Conservation (phyloP, 2,797 vertebrate species). For the Peromyscus attwateri region DNA sequence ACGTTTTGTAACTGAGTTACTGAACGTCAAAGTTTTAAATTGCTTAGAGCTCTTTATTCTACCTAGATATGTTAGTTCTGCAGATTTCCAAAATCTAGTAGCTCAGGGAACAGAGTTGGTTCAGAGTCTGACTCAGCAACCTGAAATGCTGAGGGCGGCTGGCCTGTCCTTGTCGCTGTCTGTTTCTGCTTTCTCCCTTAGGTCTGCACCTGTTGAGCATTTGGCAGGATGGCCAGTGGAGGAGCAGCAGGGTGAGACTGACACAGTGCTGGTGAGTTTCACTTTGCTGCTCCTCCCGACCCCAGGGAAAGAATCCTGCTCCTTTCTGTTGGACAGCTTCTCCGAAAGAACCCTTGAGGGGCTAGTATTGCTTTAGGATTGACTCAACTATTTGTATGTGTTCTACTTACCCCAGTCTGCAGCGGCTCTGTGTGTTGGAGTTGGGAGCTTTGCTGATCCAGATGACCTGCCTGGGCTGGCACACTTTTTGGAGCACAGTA, state of each 20-base stretch:
- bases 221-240: conserved; percentile 81
- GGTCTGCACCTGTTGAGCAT: conserved; percentile 77
- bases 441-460: conserved; percentile 98
- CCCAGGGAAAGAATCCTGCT: conserved; percentile 77
- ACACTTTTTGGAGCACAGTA: conserved; percentile 99
- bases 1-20: conserved; percentile 53
- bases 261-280: conserved; percentile 84
- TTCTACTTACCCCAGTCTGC: conserved; percentile 92
- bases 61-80: conserved; percentile 37
- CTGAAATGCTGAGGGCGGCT: conserved; percentile 54
- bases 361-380: conserved; percentile 49
- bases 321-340: conserved; percentile 65
- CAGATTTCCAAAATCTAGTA: conserved; percentile 66
- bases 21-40: conserved; percentile 38
- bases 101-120: conserved; percentile 40
- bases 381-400: conserved; percentile 76
- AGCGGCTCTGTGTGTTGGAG: conserved; percentile 95
- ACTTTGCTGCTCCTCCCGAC: conserved; percentile 84
- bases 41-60: conserved; percentile 49
- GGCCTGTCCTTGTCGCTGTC: conserved; percentile 63
- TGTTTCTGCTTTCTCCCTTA: conserved; percentile 81
- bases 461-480: conserved; percentile 97
- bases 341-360: conserved; percentile 63
- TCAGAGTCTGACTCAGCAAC: conserved; percentile 63
- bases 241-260: conserved; percentile 85